These are phyloP conservation scores for Adelognathus sp. DNA, from an alignment of 2,888 invertebrate species.

Conservation along the genomic window DNA sequence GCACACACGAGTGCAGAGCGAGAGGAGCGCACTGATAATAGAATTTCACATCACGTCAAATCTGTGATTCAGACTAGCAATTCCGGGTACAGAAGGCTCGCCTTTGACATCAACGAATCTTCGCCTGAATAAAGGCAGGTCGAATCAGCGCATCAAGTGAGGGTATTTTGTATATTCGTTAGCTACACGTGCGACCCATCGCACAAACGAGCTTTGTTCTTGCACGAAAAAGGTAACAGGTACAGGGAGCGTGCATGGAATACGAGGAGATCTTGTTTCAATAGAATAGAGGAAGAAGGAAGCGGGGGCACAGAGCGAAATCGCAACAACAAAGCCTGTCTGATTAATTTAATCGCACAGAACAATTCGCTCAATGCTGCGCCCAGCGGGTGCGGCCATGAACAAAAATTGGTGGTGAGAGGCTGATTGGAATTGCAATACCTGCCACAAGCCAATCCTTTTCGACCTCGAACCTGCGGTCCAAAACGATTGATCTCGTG, in stretches of 20 bases:
- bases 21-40: no score
- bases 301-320: background rate
- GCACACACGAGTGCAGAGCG: no score
- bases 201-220: no score
- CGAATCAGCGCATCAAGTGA: no score
- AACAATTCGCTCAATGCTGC: conserved; percentile 11
- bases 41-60: no score
- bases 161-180: no score
- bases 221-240: no score
- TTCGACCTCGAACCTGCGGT: conserved; percentile 25
- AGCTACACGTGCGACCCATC: no score
- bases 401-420: conserved; percentile 5
- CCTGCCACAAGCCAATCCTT: conserved; percentile 28
- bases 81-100: no score
- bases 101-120: no score
- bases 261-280: background rate
- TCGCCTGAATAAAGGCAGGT: no score
- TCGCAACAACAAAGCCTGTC: background rate
- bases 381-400: background rate
- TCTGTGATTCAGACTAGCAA: no score
- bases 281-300: background rate
- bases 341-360: conserved; percentile 11
- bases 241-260: background rate
- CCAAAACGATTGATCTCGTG: conserved; percentile 26
- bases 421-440: background rate